These are phyloP conservation scores for Malacoctenus gilli DNA, from an alignment of 2,797 vertebrate genomes.

Conservation along the genomic window DNA sequence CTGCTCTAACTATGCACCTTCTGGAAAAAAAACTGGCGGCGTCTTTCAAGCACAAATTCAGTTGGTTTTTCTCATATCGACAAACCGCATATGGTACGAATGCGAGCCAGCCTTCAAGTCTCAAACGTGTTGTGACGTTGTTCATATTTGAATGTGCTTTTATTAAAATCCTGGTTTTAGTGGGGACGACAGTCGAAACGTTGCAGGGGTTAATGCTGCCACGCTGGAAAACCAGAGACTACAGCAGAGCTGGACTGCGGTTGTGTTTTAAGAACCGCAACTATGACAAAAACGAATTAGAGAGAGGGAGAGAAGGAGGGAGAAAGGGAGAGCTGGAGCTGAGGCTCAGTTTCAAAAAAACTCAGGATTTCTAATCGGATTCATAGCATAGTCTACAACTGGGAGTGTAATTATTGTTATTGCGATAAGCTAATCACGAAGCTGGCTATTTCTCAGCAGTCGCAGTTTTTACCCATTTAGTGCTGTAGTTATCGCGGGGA, in stretches of 20 bases:
- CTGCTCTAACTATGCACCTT: no score
- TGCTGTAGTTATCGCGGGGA: constrained; percentile 26
- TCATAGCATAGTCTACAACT: constrained; percentile 47
- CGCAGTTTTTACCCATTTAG: constrained; percentile 32
- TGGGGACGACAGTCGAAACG: constrained; percentile 12
- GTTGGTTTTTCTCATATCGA: background rate
- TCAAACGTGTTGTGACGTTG: background rate
- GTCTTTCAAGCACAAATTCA: no score
- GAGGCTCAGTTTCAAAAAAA: constrained; percentile 26
- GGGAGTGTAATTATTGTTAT: constrained; percentile 58
- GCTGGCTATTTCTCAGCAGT: constrained; percentile 35
- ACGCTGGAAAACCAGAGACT: constrained; percentile 21
- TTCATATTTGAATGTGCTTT: background rate
- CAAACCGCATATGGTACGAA: no score
- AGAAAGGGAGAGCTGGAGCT: constrained; percentile 13
- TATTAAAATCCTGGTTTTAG: background rate
- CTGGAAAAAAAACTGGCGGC: no score
- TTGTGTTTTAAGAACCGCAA: constrained; percentile 24
- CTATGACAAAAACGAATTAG: constrained; percentile 24
- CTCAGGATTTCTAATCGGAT: constrained; percentile 55
- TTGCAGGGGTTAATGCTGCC: constrained; percentile 12
- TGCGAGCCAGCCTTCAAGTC: background rate
- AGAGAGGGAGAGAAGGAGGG: background rate
- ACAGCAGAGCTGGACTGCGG: constrained; percentile 5
- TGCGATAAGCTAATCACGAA: constrained; percentile 50